phyloP scores from a whole-genome alignment of 2,888 invertebrate genomes.

The Argynnis bischoffii region DNA sequence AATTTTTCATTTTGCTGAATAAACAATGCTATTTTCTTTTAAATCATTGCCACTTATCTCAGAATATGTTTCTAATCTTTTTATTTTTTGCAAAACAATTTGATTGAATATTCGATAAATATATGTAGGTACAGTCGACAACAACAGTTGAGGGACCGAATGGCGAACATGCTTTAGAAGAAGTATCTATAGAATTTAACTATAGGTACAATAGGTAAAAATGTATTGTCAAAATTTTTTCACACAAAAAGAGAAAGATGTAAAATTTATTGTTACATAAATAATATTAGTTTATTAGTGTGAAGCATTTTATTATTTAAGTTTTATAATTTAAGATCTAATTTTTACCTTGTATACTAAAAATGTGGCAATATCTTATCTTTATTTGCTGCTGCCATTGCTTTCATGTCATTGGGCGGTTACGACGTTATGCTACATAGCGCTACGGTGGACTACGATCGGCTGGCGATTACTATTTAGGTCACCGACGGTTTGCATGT shows the following conservation, averaged over 20 bases:
- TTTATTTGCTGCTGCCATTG: constrained; percentile 14
- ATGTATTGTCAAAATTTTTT: too few relatives aligned
- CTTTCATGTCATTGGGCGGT: constrained; percentile 32
- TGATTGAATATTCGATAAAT: not conserved
- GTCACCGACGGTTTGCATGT: constrained; percentile 44
- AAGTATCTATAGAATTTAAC: too few relatives aligned
- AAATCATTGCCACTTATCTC: not conserved
- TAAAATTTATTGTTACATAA: too few relatives aligned
- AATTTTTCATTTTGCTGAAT: constrained; percentile 20
- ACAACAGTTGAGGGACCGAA: too few relatives aligned
- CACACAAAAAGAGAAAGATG: too few relatives aligned
- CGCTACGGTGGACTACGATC: constrained; percentile 47
- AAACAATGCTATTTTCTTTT: constrained; percentile 21
- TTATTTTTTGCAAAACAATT: not conserved
- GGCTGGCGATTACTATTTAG: constrained; percentile 42
- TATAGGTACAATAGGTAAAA: too few relatives aligned
- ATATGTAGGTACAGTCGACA: too few relatives aligned
- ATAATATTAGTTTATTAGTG: too few relatives aligned
- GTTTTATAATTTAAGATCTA: constrained; percentile 6
- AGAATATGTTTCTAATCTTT: not conserved
- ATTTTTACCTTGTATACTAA: constrained; percentile 6
- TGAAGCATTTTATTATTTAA: too few relatives aligned
- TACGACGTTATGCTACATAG: constrained; percentile 47
- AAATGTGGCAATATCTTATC: constrained; percentile 24
- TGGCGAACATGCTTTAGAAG: too few relatives aligned